phyloP scores from a whole-genome alignment of 2,797 vertebrate genomes.

The Rhodeus uyekii region DNA sequence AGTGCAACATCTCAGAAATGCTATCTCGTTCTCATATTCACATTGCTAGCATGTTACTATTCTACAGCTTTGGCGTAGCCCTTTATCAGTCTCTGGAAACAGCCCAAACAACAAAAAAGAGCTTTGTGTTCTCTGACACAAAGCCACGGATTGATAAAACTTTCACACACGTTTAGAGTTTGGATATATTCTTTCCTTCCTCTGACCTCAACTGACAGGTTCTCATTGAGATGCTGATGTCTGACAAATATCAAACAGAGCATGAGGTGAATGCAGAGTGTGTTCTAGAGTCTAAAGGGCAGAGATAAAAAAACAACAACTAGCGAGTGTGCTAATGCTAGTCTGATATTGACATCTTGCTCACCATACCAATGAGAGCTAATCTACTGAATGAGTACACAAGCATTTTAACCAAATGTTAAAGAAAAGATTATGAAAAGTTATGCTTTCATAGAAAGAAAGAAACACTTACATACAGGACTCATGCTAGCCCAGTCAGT shows the following conservation, averaged over 20 bases:
- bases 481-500: background rate
- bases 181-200: conserved; percentile 53
- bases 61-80: conserved; percentile 40
- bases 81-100: conserved; percentile 26
- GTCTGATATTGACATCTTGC: conserved; percentile 28
- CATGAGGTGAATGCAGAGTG: conserved; percentile 56
- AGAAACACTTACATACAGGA: too few species aligned
- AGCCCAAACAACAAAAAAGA: conserved; percentile 32
- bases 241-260: conserved; percentile 61
- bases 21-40: conserved; percentile 49
- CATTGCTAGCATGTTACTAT: conserved; percentile 56
- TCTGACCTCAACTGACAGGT: conserved; percentile 56
- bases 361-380: conserved; percentile 46
- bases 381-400: conserved; percentile 38
- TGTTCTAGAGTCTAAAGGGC: conserved; percentile 55
- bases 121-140: conserved; percentile 21
- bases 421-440: background rate
- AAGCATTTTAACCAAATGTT: background rate
- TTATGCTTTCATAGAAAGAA: background rate
- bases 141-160: conserved; percentile 43
- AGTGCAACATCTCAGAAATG: background rate
- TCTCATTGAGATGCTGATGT: conserved; percentile 61
- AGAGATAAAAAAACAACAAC: conserved; percentile 35
- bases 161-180: conserved; percentile 53
- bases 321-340: conserved; percentile 13